Percentiles rank a stretch among this genome's conserved stretches.
Conservation (phyloP, 2,797 vertebrate genomes). For the Chelon labrosus region DNA sequence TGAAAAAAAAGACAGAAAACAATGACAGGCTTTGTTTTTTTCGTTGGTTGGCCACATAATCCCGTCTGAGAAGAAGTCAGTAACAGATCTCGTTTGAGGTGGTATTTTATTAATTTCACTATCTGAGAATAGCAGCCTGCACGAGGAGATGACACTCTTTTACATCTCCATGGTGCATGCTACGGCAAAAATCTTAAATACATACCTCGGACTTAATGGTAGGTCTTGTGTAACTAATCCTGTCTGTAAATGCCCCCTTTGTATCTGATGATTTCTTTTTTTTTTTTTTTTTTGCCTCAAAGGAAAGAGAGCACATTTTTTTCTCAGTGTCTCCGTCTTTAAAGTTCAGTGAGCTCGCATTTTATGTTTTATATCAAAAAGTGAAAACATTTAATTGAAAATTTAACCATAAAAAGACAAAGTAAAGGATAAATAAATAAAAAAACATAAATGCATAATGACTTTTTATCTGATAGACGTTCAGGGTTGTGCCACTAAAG, state of each 20-base stretch:
- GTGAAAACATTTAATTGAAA: too few species aligned
- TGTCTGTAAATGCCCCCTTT: slow-evolving; percentile 13
- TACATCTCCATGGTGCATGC: not conserved
- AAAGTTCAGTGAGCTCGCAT: not conserved
- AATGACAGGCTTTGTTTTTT: slow-evolving; percentile 72
- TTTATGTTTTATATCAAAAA: not conserved
- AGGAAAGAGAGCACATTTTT: not conserved
- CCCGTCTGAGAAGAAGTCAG: slow-evolving; percentile 8
- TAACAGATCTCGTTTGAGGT: not conserved
- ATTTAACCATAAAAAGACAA: not conserved
- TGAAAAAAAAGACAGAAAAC: slow-evolving; percentile 42
- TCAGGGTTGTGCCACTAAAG: slow-evolving; percentile 48
- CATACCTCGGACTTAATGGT: not conserved
- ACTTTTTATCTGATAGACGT: slow-evolving; percentile 7
- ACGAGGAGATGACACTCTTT: not conserved
- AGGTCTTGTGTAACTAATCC: slow-evolving; percentile 1
- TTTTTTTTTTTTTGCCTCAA: not conserved
- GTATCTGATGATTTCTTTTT: not conserved
- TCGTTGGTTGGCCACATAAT: slow-evolving; percentile 46
- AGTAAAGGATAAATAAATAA: not conserved
- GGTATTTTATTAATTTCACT: not conserved
- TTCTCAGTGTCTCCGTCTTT: too few species aligned
- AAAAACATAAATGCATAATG: too few species aligned
- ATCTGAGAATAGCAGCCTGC: not conserved
- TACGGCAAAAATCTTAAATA: slow-evolving; percentile 15